phyloP scores from a whole-genome alignment of 2,113 vertebrate species.

The Syngnathus floridae region DNA sequence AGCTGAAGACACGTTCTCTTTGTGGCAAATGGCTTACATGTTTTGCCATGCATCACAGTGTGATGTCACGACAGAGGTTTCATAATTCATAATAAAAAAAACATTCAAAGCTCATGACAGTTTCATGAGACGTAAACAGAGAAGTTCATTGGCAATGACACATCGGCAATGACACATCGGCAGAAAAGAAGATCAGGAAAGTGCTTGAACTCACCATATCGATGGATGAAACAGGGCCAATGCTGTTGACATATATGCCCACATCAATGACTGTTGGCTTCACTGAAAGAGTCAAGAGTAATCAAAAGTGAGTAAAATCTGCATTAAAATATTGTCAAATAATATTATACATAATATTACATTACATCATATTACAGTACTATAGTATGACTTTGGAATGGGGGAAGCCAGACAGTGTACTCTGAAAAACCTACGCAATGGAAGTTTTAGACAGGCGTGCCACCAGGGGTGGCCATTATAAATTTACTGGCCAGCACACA shows the following conservation, averaged over 20 bases:
- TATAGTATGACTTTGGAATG: neutral
- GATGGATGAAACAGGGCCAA: slow-evolving; percentile 90
- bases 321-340: neutral
- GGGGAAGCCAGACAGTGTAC: neutral
- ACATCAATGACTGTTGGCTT: slow-evolving; percentile 87
- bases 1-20: too few species aligned
- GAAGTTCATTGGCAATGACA: neutral
- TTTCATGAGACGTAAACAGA: neutral
- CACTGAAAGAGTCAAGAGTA: slow-evolving; percentile 69
- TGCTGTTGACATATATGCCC: slow-evolving; percentile 92
- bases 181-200: neutral
- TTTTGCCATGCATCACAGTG: too few species aligned
- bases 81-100: too few species aligned
- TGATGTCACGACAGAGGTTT: too few species aligned
- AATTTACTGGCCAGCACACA: too few species aligned
- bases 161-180: neutral
- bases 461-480: too few species aligned
- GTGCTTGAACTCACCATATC: slow-evolving; percentile 83
- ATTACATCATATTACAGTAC: too few species aligned
- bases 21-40: too few species aligned
- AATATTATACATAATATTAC: neutral
- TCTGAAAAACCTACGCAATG: neutral
- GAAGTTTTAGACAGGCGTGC: neutral
- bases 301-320: slow-evolving; percentile 4
- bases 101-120: neutral